phyloP scores from a whole-genome alignment of 1,140 invertebrate species.

The Philotrypesis tridentata region DNA sequence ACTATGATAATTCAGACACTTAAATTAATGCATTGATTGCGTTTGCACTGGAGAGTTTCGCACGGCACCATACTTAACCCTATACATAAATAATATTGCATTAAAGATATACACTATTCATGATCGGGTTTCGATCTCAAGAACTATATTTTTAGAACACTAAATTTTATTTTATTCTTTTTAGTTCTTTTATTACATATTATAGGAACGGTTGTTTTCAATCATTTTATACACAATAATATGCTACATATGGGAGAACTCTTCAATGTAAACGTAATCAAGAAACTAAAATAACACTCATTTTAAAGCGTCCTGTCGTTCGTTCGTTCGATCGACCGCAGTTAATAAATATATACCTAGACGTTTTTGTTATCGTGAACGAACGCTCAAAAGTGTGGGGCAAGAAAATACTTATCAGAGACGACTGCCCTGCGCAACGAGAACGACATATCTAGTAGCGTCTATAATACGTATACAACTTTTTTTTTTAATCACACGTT shows the following conservation, averaged over 20 bases:
- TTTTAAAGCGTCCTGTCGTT: constrained; percentile 22
- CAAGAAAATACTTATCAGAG: constrained; percentile 8
- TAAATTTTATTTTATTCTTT: constrained; percentile 19
- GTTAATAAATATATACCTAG: neutral
- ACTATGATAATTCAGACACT: constrained; percentile 31
- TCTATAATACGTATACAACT: constrained; percentile 18
- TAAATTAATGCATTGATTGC: constrained; percentile 38
- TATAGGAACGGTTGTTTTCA: constrained; percentile 40
- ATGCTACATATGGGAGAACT: constrained; percentile 20
- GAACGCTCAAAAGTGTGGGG: neutral
- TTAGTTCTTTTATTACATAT: neutral
- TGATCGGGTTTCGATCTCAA: too few species aligned
- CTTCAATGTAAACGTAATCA: constrained; percentile 38
- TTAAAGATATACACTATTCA: too few species aligned
- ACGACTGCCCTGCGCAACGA: neutral
- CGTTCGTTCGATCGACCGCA: neutral
- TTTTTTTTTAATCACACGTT: constrained; percentile 49
- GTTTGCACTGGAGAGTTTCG: constrained; percentile 35
- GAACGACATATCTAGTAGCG: constrained; percentile 18
- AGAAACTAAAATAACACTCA: constrained; percentile 18
- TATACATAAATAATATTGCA: too few species aligned
- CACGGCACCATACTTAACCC: too few species aligned
- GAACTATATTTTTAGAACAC: constrained; percentile 32
- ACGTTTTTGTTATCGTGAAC: neutral
- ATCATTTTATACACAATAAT: constrained; percentile 6